phyloP scores from a whole-genome alignment of 2,888 invertebrate genomes.

The Rhorus exstirpatorius region DNA sequence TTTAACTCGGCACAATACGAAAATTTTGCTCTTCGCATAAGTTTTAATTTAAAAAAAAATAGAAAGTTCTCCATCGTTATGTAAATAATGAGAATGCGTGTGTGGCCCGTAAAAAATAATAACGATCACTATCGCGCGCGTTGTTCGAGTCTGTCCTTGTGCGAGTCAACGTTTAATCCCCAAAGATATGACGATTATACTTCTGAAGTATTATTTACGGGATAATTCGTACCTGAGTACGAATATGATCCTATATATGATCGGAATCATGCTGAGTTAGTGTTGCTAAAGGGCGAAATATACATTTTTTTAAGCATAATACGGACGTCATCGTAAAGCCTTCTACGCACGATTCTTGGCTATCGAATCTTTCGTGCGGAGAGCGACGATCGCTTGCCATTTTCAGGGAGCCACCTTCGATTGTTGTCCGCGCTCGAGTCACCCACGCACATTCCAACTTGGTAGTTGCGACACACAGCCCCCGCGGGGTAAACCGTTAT shows the following conservation, averaged over 20 bases:
- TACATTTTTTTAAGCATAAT: conserved; percentile 7
- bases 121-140: conserved; percentile 43
- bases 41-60: conserved; percentile 13
- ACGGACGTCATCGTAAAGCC: conserved; percentile 25
- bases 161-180: conserved; percentile 28
- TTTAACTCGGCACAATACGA: conserved; percentile 7
- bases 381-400: conserved; percentile 56
- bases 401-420: conserved; percentile 68
- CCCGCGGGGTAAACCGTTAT: conserved; percentile 64
- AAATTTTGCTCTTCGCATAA: conserved; percentile 7
- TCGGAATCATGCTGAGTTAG: conserved; percentile 46
- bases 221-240: not conserved
- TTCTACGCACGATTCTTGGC: conserved; percentile 39
- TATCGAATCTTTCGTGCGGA: conserved; percentile 36
- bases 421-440: conserved; percentile 66
- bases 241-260: no score
- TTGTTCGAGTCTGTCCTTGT: conserved; percentile 35
- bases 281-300: conserved; percentile 38
- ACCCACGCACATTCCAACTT: conserved; percentile 70
- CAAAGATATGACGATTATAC: not conserved
- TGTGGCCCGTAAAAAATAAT: conserved; percentile 18
- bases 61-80: conserved; percentile 50
- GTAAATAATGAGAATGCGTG: conserved; percentile 37
- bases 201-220: conserved; percentile 24
- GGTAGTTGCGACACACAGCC: conserved; percentile 63